Evolutionary conservation across 2,113 vertebrate species (phyloP), one percentile per base, ranked within the genome.

Genomic region (Ptilorrhoa leucosticta): DNA sequence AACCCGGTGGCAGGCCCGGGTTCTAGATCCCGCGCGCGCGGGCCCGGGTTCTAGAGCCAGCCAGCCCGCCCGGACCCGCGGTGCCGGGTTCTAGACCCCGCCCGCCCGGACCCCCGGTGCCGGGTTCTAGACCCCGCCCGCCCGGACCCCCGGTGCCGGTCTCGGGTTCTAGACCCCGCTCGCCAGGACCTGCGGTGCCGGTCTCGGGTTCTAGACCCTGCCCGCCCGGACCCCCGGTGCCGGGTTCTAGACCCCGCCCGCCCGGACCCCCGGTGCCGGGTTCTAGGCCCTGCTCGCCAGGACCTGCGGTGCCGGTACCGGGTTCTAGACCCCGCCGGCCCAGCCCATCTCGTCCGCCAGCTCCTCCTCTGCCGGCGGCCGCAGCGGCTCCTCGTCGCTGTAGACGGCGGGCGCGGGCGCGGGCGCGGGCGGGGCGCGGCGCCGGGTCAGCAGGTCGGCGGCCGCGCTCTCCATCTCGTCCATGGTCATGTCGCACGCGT

Each of bases 381-480:
- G 96, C 97, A 96, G 96, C 26, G 98, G 98, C 63, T 99, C 99
- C 71, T 99, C 99, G 4, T 99, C 99, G 24, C 98, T 99, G 97
- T 98, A 99, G 12, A 98, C 91, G 4, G 92, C 92, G 90, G 90
- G 79, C 16, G 95, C 70, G 53, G 80, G 57, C 5, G 57, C 21
- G 8, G 45, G 77, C 7, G 54, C 63, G 40, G 61, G 86, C 81
- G 68, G 47, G 47, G 39, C 33, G 30, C 47, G 51, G 15, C 96
- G 90, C 37, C 97, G 98, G 63, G 83, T 98, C 10, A 99, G 98
- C 73, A 99, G 98, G 92, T 99, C 98, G 2, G 98, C 97, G 24
- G 99, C 99, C 0, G 99, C 99, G 53, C 96, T 99, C 97, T 99
- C 99, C 98, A 99, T 99, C 82, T 99, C 99, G 13, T 99, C 98